phyloP scores from a whole-genome alignment of 64 coral and sea anemone genomes.

The Pocillopora damicornis region DNA sequence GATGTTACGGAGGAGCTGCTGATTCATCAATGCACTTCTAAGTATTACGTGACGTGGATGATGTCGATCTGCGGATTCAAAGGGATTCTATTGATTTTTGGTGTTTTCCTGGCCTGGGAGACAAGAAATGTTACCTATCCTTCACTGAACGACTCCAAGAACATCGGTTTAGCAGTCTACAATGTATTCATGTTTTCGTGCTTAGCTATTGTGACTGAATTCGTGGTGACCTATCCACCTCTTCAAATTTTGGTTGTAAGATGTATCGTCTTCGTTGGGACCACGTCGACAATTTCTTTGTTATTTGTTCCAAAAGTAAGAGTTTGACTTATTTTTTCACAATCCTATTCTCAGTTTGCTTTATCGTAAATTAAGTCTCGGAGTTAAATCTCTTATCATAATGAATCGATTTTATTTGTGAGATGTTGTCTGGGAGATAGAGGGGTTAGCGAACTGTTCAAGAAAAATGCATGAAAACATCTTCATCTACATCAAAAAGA shows the following conservation, averaged over 20 bases:
- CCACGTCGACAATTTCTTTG: conserved; percentile 59
- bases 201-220: conserved; percentile 47
- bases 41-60: conserved; percentile 45
- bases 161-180: conserved; percentile 63
- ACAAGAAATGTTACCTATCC: conserved; percentile 49
- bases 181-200: conserved; percentile 80
- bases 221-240: conserved; percentile 12
- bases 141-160: conserved; percentile 63
- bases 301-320: conserved; percentile 67
- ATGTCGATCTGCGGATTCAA: conserved; percentile 37
- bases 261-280: conserved; percentile 25
- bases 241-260: conserved; percentile 16
- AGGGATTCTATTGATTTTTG: conserved; percentile 59
- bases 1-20: conserved; percentile 14
- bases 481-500: too few species aligned
- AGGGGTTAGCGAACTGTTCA: too few species aligned
- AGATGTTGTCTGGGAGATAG: too few species aligned
- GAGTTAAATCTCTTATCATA: too few species aligned
- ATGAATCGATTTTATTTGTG: too few species aligned
- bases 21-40: conserved; percentile 40
- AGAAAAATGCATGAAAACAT: too few species aligned
- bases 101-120: conserved; percentile 64
- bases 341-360: too few species aligned
- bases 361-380: too few species aligned
- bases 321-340: neutral